Base-by-base conservation (phyloP, 2,113 vertebrate genomes). In the Pedionomus torquatus region DNA sequence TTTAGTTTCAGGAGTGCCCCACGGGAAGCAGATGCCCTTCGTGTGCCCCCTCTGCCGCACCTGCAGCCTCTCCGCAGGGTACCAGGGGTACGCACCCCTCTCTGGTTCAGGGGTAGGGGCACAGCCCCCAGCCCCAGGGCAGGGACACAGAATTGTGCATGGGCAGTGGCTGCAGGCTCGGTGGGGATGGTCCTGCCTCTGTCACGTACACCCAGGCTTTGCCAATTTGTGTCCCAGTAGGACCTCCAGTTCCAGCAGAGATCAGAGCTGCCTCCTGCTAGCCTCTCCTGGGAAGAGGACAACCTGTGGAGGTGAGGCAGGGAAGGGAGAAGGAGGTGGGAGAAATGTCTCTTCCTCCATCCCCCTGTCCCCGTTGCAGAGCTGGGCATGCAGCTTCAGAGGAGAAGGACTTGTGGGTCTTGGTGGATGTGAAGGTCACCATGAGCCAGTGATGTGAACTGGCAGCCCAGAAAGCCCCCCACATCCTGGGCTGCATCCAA, bases 21-120 rank as follows among this genome's bases (percentile, higher is more conserved):
- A 3, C 89, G 71, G 88, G 72, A 88, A 83, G 83, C 54, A 83
- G 63, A 51, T 83, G 85, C 76, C 85, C 79, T 88, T 86, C 33
- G 2, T 39, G 2, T 41, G 72, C 64, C 86, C 86, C 84, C 24
- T 31, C n/a, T 2, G 44, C 74, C 10, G 35, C 25, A 71, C 77
- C 90, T 91, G 60, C 90, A 54, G 66, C 43, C 24, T 51, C 43
- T 46, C 68, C 33, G 71, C 83, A n/a, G 68, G 68, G 61, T 66
- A 21, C 2, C 3, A 9, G 64, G 61, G 41, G 54, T 55, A 17
- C 0, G 0, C 25, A 7, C 11, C 3, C 1, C 19, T 55, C 33
- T 16, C 61, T 10, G 71, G 20, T 49, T 28, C 10, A 7, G 46
- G 66, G 6, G 15, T 2, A 23, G 13, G 13, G 33, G 25, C 43